Evolutionary conservation across 2,888 invertebrate genomes (phyloP), one percentile per base, ranked within the genome.

Genomic region (Pycnomerus fuliginosus): DNA sequence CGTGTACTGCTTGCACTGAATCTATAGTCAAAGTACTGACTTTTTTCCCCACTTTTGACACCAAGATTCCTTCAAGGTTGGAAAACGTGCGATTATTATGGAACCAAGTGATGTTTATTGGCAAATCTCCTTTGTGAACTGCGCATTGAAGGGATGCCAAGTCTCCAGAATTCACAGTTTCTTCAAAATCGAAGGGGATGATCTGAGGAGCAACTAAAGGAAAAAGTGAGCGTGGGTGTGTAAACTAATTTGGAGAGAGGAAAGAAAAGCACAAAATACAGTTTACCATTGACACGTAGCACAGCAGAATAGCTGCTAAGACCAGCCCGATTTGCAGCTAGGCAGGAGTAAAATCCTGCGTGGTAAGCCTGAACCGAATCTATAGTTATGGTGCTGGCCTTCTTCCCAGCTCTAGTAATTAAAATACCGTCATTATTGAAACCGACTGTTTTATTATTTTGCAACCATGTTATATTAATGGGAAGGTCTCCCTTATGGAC

Each of bases 271-370:
- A 11, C 13, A 10, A 44, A 20, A 17, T 16, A 25, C 15, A 14
- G 22, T 14, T 22, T 80, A 83, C 83, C 83, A 74, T 83, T 80
- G 61, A 85, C 82, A 62, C 77, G 75, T 62, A 85, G 73, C 58
- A 73, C 71, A 41, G 82, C 77, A 44, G 81, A 79, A 71, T 80
- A 79, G 64, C 77, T 80, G 53, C 79, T 76, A 62, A 73, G 75
- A 48, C 85, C 84, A 68, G 82, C 83, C 49, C 71, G 67, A 72
- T 87, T 87, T 49, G 77, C 78, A 38, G 84, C 87, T 57, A 78
- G 77, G 72, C 87, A 88, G 30, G 85, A 85, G 69, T 87, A 88
- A 68, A 81, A 82, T 49, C 87, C 87, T 34, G 82, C 79, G 68
- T 87, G 84, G 55, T 79, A 73, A 25, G 77, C 77, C 33, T 76